A percentile compares a stretch with the other conserved stretches of the same genome.
Conservation (phyloP, 2,888 invertebrate genomes). For the Micropterix aruncella region DNA sequence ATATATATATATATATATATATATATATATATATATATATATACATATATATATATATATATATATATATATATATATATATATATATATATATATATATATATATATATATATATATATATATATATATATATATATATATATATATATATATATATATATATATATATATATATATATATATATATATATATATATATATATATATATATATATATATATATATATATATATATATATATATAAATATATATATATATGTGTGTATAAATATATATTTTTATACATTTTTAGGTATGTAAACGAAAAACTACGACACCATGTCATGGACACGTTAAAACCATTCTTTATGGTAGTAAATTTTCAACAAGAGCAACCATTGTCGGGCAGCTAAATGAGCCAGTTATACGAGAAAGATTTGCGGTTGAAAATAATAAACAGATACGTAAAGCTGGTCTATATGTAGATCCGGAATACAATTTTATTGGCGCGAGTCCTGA, state of each 20-base stretch:
- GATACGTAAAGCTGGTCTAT: too few species aligned
- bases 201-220: conserved; percentile 3
- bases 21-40: background rate
- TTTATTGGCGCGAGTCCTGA: too few species aligned
- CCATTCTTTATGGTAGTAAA: too few species aligned
- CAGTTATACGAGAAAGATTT: too few species aligned
- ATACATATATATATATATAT: background rate
- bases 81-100: background rate
- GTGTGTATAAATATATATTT: too few species aligned
- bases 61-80: background rate
- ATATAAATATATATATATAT: conserved; percentile 3
- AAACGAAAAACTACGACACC: too few species aligned
- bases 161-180: background rate
- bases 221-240: conserved; percentile 5
- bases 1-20: background rate
- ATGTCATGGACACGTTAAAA: too few species aligned
- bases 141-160: background rate
- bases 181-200: background rate
- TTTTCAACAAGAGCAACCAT: too few species aligned
- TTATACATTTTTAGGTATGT: too few species aligned
- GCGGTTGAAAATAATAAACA: too few species aligned
- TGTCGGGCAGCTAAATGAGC: too few species aligned
- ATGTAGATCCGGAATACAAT: too few species aligned
- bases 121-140: background rate
- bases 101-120: background rate